Evolutionary conservation across 2,888 invertebrate genomes (phyloP).

Genomic region (Tetranychus piercei): DNA sequence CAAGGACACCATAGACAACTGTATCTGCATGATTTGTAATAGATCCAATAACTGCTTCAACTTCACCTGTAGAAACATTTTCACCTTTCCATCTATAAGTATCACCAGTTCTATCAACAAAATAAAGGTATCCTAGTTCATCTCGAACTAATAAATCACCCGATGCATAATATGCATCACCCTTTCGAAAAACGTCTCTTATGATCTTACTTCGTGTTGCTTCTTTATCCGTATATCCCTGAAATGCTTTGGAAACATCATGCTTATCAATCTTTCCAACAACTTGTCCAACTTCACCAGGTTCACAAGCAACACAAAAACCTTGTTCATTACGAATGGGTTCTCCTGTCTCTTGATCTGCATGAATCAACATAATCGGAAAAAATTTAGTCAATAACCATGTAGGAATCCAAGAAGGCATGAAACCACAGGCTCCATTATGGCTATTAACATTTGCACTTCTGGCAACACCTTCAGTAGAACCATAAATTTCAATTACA

Average conservation of each 20-base stretch:
- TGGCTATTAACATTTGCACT: slow-evolving; percentile 38
- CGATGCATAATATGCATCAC: slow-evolving; percentile 74
- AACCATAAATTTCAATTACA: slow-evolving; percentile 86
- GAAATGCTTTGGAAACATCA: slow-evolving; percentile 73
- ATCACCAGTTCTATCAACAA: slow-evolving; percentile 87
- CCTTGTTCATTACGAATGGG: slow-evolving; percentile 63
- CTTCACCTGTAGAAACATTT: slow-evolving; percentile 93
- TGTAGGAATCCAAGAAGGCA: slow-evolving; percentile 32
- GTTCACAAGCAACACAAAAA: slow-evolving; percentile 60
- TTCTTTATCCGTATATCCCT: slow-evolving; percentile 66
- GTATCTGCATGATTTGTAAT: slow-evolving; percentile 63
- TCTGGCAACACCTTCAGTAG: slow-evolving; percentile 85
- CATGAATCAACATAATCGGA: slow-evolving; percentile 47
- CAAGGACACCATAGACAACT: slow-evolving; percentile 81
- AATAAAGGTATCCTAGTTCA: slow-evolving; percentile 73
- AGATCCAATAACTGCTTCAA: slow-evolving; percentile 54
- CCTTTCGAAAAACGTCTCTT: slow-evolving; percentile 61
- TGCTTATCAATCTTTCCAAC: slow-evolving; percentile 78
- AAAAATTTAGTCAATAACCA: slow-evolving; percentile 19
- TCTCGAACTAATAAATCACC: slow-evolving; percentile 68
- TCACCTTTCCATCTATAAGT: slow-evolving; percentile 63
- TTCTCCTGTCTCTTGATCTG: slow-evolving; percentile 58
- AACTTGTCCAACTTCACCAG: slow-evolving; percentile 82
- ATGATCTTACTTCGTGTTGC: slow-evolving; percentile 85
- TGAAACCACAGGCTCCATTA: slow-evolving; percentile 39